Evolutionary conservation across 1,140 invertebrate species (phyloP), one percentile per base, ranked within the genome.

Genomic region (Cataglyphis hispanica): DNA sequence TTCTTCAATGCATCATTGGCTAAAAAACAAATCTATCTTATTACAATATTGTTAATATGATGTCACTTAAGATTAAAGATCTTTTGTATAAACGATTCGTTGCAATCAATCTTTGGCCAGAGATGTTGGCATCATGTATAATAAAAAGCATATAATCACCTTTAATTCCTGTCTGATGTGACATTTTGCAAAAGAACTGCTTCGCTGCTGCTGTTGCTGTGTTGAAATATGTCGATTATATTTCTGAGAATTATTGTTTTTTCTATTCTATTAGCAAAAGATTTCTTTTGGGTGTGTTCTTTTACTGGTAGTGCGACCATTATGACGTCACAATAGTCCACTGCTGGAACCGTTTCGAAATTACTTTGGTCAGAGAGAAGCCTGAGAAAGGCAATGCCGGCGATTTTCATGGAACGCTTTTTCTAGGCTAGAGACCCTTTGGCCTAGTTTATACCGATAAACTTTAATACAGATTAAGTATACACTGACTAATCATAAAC

Each of bases 1-100:
- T 97, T 97, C 89, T 97, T 96, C 56, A 98, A 94, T 75, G 97
- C 96, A 89, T 97, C 96, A 95, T 98, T 98, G 16, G 97, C 98
- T 98, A 93, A 90, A 43, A 43, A 97, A 96, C 81, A 90, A 90
- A 89, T 90, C 86, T 74, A 89, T 83, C 86, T 50, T 50, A 66
- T 86, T 67, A 78, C 89, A 31, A 72, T n/a, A 89, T 72, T 69
- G 74, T 66, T 58, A 76, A 72, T n/a, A n/a, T 61, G 87, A 63
- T 94, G 92, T 95, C 92, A 84, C 95, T 95, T 37, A 40, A 60
- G 60, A 7, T 72, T 50, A 61, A 77, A 75, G 72, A 72, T 37
- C 53, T 40, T 43, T 13, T 56, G 34, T 16, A 19, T 10, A 13
- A n/a, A 75, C 63, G 34, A 56, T 16, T 34, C 25, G 10, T 31